Conservation (phyloP, 2,797 vertebrate genomes). For the Rhadinocentrus ornatus region DNA sequence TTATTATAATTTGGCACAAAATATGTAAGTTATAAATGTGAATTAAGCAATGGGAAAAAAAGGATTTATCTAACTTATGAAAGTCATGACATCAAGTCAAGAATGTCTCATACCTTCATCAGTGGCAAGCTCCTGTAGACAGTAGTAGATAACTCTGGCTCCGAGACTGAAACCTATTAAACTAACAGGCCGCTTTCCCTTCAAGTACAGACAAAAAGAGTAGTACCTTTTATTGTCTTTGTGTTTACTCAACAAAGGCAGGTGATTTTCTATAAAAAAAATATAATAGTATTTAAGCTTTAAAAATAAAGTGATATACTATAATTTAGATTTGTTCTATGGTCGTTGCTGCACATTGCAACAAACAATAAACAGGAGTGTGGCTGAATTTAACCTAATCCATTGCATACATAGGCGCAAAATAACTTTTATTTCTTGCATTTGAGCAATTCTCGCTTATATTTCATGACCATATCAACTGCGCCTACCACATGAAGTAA, state of each 20-base stretch:
- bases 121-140: conserved; percentile 93
- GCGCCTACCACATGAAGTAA: not conserved
- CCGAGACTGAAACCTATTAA: conserved; percentile 97
- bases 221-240: not conserved
- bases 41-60: not conserved
- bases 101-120: conserved; percentile 85
- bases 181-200: conserved; percentile 94
- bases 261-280: not conserved
- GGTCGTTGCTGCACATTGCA: not conserved
- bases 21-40: conserved; percentile 4
- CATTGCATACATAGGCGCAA: not conserved
- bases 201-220: conserved; percentile 32
- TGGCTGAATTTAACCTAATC: not conserved
- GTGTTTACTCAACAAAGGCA: not conserved
- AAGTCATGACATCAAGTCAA: not conserved
- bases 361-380: not conserved
- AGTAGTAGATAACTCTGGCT: conserved; percentile 97
- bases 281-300: not conserved
- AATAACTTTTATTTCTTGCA: not conserved
- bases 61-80: not conserved
- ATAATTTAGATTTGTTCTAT: not conserved
- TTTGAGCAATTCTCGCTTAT: not conserved
- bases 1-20: not conserved
- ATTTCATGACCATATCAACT: conserved; percentile 1
- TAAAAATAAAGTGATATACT: not conserved